Base-by-base conservation (phyloP, 1,140 invertebrate species). In the Magallana gigas region DNA sequence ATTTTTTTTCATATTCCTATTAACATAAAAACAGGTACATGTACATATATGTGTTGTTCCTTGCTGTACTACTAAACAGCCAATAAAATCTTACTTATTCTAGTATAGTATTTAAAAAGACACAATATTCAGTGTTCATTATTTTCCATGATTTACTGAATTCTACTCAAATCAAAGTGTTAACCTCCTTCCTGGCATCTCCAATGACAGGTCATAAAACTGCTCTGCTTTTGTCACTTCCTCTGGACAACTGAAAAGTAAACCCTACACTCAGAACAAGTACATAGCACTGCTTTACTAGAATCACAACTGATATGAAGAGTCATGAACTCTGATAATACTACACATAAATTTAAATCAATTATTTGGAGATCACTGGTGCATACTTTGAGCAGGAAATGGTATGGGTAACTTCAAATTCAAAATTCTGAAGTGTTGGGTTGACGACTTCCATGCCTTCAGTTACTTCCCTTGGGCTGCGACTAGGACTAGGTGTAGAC, bases 381-480 rank as follows among this genome's bases (percentile, higher is more conserved):
- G 82, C 86, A 85, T 92, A 93, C 92, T 88, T 88, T 68, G 87
- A 62, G 90, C 93, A 94, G 5, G 86, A 85, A 36, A 93, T 91
- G 8, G 91, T 89, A 84, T 94, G 92, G 14, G 89, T 68, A 18
- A 94, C 91, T 89, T 94, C 92, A 92, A 94, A 94, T 84, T 94
- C 93, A 92, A 94, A 94, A 88, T 94, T 94, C n/a, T 91, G 90
- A 14, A 89, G 87, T 16, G 92, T 93, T 8, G 94, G 93, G 89
- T 94, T 93, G 56, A 90, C 59, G 62, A 64, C 84, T 11, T 90
- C 85, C 16, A 36, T n/a, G 1, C 36, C n/a, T 48, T 86, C 83
- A 6, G 18, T 84, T 8, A 58, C 83, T 0, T 90, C 86, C 36
- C 57, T 80, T 29, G 86, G 85, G 16, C 85, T 58, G 64, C 83